Evolutionary conservation across 2,888 invertebrate genomes (phyloP), one percentile per base, ranked within the genome.

Genomic region (Rhingia campestris): DNA sequence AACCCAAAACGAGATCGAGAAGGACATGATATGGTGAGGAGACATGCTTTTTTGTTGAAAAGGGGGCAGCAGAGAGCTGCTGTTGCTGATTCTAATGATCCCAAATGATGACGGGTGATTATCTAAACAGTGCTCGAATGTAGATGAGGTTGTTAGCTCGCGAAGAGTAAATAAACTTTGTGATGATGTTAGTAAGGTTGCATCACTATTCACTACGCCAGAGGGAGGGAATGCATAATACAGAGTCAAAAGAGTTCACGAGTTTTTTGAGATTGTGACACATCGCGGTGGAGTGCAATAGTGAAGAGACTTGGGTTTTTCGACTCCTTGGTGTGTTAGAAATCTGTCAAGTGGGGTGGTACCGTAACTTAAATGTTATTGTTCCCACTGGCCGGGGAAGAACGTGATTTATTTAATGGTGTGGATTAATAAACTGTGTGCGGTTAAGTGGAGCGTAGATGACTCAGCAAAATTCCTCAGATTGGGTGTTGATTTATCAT

Each of bases 1-100:
- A 73, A 64, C 74, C 73, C 64, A 74, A 84, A 84, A 84, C 37
- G 80, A 84, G 84, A 84, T 84, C 84, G 80, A 84, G 70, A 75
- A 75, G 74, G 80, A 84, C 80, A 80, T 84, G 80, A 69, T 67
- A 43, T 10, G 32, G 22, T 69, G 67, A 74, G 80, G 61, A 80
- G 80, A 74, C 67, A 56, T 74, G 80, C 47, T 30, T 64, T 30
- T 41, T 39, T 61, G 54, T 4, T 30, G 69, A 14, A 14, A 32
- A 12, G 45, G 37, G 45, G 47, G n/a, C 10, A n/a, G 10, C 6
- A n/a, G 30, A n/a, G 14, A 43, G 41, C 14, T 22, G 49, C 49
- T 47, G 14, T 67, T 58, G 58, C 54, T 61, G 82, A 69, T 69
- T 69, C 84, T 80, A 79, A 79, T 82, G 82, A 82, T 77, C 43